Conservation (phyloP, 2,113 vertebrate species). For the Melanostigma gelatinosum region DNA sequence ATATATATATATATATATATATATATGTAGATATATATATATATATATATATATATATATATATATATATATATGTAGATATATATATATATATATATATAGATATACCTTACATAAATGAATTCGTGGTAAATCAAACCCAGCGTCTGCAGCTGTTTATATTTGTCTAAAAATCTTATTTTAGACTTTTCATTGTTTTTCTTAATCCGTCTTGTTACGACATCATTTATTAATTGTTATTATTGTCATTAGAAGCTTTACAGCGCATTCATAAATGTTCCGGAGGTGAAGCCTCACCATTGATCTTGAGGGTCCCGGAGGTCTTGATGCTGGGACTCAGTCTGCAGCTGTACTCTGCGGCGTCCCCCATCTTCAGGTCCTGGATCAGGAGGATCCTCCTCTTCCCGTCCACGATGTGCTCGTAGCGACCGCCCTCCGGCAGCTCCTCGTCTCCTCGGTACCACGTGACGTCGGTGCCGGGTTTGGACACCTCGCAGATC, state of each 20-base stretch:
- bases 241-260: too few species aligned
- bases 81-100: too few species aligned
- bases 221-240: too few species aligned
- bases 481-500: conserved; percentile 96
- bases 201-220: too few species aligned
- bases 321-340: conserved; percentile 88
- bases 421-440: conserved; percentile 92
- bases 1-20: too few species aligned
- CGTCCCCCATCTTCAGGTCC: conserved; percentile 88
- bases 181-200: too few species aligned
- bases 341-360: conserved; percentile 90
- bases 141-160: background rate
- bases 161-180: background rate
- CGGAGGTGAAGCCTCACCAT: conserved; percentile 80
- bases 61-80: too few species aligned
- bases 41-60: too few species aligned
- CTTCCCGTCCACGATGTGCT: conserved; percentile 90
- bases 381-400: conserved; percentile 94
- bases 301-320: conserved; percentile 90
- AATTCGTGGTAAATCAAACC: too few species aligned
- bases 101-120: too few species aligned
- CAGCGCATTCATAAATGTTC: too few species aligned
- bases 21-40: too few species aligned
- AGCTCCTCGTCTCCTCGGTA: conserved; percentile 92
- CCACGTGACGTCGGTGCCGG: conserved; percentile 92